phyloP scores from a whole-genome alignment of 2,888 invertebrate species.

The Cryptus viduatorius region DNA sequence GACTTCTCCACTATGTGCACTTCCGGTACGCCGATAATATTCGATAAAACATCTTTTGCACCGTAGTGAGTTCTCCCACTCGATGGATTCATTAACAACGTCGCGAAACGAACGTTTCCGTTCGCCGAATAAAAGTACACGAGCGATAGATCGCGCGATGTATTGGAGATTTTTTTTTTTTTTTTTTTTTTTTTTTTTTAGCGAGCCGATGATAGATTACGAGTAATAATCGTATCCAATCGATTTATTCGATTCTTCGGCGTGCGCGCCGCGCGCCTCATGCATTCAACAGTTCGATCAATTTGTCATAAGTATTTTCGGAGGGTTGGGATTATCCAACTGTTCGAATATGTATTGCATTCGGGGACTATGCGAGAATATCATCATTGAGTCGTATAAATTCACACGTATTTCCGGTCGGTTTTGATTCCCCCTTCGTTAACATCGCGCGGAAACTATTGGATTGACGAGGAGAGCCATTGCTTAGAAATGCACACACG shows the following conservation, averaged over 20 bases:
- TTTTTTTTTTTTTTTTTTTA: too few species aligned
- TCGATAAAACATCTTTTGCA: slow-evolving; percentile 39
- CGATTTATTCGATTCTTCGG: slow-evolving; percentile 8
- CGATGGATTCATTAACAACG: not conserved
- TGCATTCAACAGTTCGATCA: slow-evolving; percentile 8
- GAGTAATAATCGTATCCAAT: not conserved
- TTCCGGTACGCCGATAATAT: slow-evolving; percentile 46
- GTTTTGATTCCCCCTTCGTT: not conserved
- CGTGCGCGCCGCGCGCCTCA: slow-evolving; percentile 6
- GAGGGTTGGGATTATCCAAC: not conserved
- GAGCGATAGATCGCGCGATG: too few species aligned
- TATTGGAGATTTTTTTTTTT: too few species aligned
- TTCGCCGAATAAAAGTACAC: too few species aligned
- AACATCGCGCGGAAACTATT: not conserved
- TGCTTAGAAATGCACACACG: not conserved
- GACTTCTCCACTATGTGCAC: slow-evolving; percentile 45
- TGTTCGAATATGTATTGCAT: not conserved
- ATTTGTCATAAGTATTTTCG: slow-evolving; percentile 3
- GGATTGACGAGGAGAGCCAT: not conserved
- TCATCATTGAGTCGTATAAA: not conserved
- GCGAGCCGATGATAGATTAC: too few species aligned
- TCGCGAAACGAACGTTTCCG: too few species aligned
- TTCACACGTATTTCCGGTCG: not conserved
- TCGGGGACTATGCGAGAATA: not conserved
- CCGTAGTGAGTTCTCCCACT: not conserved